Base-by-base conservation (phyloP, 2,113 vertebrate genomes). In the Menura novaehollandiae region DNA sequence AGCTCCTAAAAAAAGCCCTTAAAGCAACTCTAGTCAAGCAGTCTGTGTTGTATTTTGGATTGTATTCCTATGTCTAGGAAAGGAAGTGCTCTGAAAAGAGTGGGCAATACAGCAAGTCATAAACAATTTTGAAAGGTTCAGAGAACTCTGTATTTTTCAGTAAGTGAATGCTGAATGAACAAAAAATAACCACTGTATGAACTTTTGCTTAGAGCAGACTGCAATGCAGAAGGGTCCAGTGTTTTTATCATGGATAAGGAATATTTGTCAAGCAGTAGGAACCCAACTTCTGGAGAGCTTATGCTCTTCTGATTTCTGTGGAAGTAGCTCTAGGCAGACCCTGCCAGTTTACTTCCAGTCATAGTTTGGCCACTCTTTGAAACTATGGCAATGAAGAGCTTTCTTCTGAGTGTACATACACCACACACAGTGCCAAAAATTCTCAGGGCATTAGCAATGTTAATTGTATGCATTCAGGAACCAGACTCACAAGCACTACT, bases 401-500 rank as follows among this genome's bases (percentile, higher is more conserved):
- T 88, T 89, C 81, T 73, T 89, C 81, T 55, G 55, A 80, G 68
- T 23, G 72, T 77, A 78, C 83, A 10, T 59, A 41, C 56, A 71
- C 79, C 68, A 52, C 78, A 72, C 49, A 26, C 74, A 32, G 74
- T 56, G 87, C 94, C 93, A 94, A 60, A 82, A 94, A 93, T 91
- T 89, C 91, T 85, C 91, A 76, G 94, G 39, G 85, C 74, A 95
- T 95, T 95, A 96, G 93, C 88, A 93, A 93, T 64, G 79, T 47
- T 97, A 92, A 95, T 86, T 95, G 92, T 86, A 91, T 90, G 91
- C 55, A 32, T 96, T 90, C 75, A 71, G 94, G 88, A 94, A 89
- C 73, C 82, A 80, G 79, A 55, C 63, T 93, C 75, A 58, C 75
- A 86, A 96, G 83, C 72, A 68, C 63, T 92, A 84, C 83, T 95